Conservation (phyloP, 2,888 invertebrate species). For the Formica aserva region DNA sequence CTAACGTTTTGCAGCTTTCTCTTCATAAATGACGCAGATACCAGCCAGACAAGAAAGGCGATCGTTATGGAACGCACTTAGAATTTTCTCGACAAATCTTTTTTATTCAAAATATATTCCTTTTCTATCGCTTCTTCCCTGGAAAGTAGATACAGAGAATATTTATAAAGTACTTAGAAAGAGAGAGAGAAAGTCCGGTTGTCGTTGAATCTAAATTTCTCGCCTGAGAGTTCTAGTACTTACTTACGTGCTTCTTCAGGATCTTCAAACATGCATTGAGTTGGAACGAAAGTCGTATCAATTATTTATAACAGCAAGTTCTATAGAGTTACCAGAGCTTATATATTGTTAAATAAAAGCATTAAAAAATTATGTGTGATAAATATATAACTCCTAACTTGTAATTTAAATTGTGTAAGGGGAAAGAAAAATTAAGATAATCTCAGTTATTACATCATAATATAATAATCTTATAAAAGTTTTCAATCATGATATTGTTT, state of each 20-base stretch:
- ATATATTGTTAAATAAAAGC: background rate
- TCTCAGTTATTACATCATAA: background rate
- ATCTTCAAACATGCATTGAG: conserved; percentile 14
- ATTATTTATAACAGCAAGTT: conserved; percentile 17
- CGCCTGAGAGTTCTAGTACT: conserved; percentile 17
- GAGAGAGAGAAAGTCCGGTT: background rate
- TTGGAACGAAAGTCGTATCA: background rate
- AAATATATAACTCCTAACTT: background rate
- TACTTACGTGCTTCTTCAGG: background rate
- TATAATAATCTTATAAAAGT: background rate
- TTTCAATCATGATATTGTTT: background rate
- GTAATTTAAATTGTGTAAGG: background rate
- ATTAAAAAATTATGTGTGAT: background rate
- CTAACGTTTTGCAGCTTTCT: background rate
- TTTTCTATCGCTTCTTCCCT: background rate
- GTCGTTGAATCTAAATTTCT: conserved; percentile 12
- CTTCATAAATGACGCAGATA: conserved; percentile 23
- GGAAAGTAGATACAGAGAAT: background rate
- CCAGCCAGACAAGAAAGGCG: background rate
- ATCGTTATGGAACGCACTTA: background rate
- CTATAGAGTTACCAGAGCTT: background rate
- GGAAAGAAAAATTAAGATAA: background rate
- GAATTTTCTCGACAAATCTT: background rate
- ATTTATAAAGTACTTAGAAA: conserved; percentile 11
- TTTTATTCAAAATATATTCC: background rate